Conservation (phyloP, 2,797 vertebrate genomes). For the Iguana delicatissima region DNA sequence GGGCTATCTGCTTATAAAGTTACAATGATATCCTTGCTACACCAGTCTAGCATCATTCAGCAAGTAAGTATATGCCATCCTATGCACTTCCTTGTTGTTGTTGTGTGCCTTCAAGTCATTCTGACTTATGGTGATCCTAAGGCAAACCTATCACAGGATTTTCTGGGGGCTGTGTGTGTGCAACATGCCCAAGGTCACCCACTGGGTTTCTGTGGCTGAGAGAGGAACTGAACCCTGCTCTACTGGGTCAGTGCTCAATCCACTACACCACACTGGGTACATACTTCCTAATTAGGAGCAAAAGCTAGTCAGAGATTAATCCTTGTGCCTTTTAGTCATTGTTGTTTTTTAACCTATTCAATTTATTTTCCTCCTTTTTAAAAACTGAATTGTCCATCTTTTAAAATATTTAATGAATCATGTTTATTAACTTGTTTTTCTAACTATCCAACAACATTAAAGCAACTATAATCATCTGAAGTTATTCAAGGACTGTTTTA, state of each 20-base stretch:
- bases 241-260: too few relatives aligned
- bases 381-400: neutral
- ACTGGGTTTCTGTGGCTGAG: too few relatives aligned
- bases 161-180: too few relatives aligned
- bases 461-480: neutral
- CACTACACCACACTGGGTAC: too few relatives aligned
- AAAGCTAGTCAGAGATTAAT: neutral
- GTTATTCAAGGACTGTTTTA: neutral
- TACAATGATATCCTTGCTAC: neutral
- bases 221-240: too few relatives aligned
- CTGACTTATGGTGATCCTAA: too few relatives aligned
- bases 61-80: neutral
- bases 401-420: neutral
- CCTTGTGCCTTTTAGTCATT: neutral
- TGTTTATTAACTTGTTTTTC: neutral
- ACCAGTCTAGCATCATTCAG: neutral
- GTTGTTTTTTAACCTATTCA: neutral
- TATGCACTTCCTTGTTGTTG: neutral
- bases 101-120: too few relatives aligned
- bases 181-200: too few relatives aligned
- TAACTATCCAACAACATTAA: neutral
- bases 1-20: neutral
- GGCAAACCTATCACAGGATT: too few relatives aligned
- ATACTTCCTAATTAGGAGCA: neutral
- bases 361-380: neutral